Percentiles rank a stretch among this genome's conserved stretches.
Conservation (phyloP, 1,140 invertebrate genomes). For the Campoletis sonorensis region DNA sequence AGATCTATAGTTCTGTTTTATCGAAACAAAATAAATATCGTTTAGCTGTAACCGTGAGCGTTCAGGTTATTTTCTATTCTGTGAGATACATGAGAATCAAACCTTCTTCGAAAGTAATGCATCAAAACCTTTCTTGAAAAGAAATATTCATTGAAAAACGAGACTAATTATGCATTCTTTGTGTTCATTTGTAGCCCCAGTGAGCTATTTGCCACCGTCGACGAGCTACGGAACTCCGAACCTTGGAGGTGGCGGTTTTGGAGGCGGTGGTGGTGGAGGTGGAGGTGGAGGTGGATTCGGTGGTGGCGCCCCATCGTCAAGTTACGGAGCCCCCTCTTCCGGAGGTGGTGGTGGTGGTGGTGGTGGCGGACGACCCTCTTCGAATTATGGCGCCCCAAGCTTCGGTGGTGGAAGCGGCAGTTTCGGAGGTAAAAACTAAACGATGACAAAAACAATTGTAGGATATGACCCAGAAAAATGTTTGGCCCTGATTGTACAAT, state of each 20-base stretch:
- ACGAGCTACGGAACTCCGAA: slow-evolving; percentile 76
- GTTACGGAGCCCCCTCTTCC: neutral
- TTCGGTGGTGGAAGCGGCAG: slow-evolving; percentile 23
- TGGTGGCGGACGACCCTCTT: slow-evolving; percentile 58
- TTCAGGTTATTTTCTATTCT: neutral
- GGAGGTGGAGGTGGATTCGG: slow-evolving; percentile 1
- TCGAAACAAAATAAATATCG: too few relatives aligned
- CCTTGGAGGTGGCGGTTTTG: slow-evolving; percentile 60
- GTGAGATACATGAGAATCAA: too few relatives aligned
- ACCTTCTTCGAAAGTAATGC: neutral
- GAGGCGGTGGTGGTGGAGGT: slow-evolving; percentile 64
- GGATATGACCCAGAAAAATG: neutral
- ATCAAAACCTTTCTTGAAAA: neutral
- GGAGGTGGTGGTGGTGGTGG: slow-evolving; percentile 34
- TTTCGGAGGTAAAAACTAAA: slow-evolving; percentile 40
- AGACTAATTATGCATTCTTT: slow-evolving; percentile 16
- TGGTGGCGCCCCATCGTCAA: slow-evolving; percentile 6
- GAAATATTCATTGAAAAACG: neutral
- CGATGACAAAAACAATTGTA: neutral
- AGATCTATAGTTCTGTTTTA: neutral
- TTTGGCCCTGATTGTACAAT: too few relatives aligned
- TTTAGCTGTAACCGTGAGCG: neutral
- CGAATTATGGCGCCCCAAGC: slow-evolving; percentile 68
- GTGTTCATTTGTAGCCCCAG: slow-evolving; percentile 60
- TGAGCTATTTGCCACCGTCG: slow-evolving; percentile 74